Percentiles rank a stretch among this genome's conserved stretches.
phyloP scores from a whole-genome alignment of 2,888 invertebrate genomes.

The Perizoma flavofasciatum region DNA sequence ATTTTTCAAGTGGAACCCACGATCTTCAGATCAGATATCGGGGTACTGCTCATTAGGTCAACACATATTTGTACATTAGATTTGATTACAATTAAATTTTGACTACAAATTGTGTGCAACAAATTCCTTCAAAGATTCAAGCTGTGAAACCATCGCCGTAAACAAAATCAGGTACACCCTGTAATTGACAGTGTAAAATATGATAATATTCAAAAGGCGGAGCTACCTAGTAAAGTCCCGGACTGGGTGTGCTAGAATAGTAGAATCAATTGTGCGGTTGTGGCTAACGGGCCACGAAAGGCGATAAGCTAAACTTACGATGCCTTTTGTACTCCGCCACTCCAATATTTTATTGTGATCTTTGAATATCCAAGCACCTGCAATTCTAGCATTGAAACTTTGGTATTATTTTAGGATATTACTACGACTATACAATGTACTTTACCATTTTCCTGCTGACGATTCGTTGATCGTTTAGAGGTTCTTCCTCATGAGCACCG shows the following conservation, averaged over 20 bases:
- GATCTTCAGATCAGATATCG: no score
- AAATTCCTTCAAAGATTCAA: constrained; percentile 26
- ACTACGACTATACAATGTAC: no score
- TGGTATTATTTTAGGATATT: no score
- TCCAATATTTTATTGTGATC: constrained; percentile 65
- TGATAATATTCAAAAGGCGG: constrained; percentile 65
- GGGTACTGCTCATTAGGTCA: no score
- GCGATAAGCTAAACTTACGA: constrained; percentile 78
- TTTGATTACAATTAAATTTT: constrained; percentile 2
- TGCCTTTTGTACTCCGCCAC: constrained; percentile 65
- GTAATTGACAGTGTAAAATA: constrained; percentile 71
- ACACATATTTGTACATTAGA: neutral
- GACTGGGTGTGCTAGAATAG: constrained; percentile 54
- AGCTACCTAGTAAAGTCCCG: constrained; percentile 61
- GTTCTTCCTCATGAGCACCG: no score
- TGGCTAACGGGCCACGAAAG: constrained; percentile 71
- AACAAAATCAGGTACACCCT: constrained; percentile 38
- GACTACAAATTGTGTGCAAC: constrained; percentile 1
- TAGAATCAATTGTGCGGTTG: constrained; percentile 75
- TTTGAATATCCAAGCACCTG: constrained; percentile 45
- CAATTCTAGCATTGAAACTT: constrained; percentile 13
- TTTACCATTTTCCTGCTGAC: no score
- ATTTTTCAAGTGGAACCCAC: no score
- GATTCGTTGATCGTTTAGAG: no score
- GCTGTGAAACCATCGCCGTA: constrained; percentile 54